Percentiles rank a stretch among this genome's conserved stretches.
phyloP scores from a whole-genome alignment of 2,797 vertebrate genomes.

The Lepilemur septentrionalis region DNA sequence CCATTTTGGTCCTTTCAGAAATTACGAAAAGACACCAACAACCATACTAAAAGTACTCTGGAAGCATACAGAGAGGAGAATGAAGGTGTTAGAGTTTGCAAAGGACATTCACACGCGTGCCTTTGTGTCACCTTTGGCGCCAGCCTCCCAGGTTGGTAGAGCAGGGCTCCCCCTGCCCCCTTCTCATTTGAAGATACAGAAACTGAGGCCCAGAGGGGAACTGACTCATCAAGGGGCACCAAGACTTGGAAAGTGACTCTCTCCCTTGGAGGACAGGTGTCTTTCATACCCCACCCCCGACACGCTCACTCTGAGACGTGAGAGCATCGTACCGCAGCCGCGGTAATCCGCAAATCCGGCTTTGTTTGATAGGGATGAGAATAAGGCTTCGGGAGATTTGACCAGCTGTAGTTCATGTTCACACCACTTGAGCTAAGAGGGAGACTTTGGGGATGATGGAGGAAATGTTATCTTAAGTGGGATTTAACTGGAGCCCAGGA shows the following conservation, averaged over 20 bases:
- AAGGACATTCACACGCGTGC: fast-evolving
- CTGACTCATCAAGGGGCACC: fast-evolving
- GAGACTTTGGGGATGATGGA: not conserved
- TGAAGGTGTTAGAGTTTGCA: fast-evolving
- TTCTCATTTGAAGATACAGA: not conserved
- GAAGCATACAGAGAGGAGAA: not conserved
- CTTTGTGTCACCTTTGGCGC: fast-evolving
- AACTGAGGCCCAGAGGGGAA: not conserved
- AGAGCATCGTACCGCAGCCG: fast-evolving
- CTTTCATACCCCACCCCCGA: not conserved
- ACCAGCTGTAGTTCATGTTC: not conserved
- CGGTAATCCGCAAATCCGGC: not conserved
- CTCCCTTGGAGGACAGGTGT: fast-evolving
- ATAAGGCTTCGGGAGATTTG: not conserved
- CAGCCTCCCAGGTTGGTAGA: no score
- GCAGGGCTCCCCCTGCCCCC: no score
- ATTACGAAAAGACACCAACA: not conserved
- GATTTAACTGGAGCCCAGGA: not conserved
- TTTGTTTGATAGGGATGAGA: not conserved
- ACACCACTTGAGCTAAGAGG: not conserved
- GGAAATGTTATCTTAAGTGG: not conserved
- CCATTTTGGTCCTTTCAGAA: not conserved
- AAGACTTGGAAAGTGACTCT: fast-evolving
- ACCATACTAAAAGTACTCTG: fast-evolving
- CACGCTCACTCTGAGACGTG: fast-evolving